These are phyloP conservation scores for Nymphalis c-album DNA, from an alignment of 2,888 invertebrate species.

Conservation along the genomic window DNA sequence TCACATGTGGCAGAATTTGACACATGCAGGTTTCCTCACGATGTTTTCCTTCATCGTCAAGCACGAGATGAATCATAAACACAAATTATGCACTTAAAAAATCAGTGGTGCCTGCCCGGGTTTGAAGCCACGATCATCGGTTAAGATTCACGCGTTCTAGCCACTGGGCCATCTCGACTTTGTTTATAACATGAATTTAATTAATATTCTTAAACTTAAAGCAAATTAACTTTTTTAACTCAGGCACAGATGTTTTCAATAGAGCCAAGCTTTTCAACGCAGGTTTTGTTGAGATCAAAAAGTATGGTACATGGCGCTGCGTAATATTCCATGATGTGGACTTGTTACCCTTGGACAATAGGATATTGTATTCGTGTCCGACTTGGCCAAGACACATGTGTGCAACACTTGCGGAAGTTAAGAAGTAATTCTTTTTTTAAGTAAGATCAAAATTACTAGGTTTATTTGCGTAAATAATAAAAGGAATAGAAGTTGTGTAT, in stretches of 20 bases:
- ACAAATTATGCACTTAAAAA: no score
- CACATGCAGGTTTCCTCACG: no score
- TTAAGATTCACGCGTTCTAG: no score
- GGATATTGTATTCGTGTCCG: constrained; percentile 93
- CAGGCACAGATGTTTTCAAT: constrained; percentile 84
- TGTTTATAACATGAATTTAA: no score
- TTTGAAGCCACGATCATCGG: no score
- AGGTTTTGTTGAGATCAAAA: constrained; percentile 92
- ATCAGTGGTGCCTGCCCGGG: no score
- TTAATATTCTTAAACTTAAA: no score
- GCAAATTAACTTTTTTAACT: neutral
- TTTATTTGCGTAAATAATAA: neutral
- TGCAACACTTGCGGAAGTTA: constrained; percentile 63
- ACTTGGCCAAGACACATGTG: constrained; percentile 94
- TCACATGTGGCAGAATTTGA: no score
- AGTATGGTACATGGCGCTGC: constrained; percentile 86
- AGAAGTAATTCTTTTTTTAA: constrained; percentile 31
- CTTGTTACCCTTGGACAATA: constrained; percentile 91
- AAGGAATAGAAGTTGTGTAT: no score
- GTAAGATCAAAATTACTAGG: neutral
- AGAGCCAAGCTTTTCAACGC: constrained; percentile 96
- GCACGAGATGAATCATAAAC: no score
- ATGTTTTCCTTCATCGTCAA: no score
- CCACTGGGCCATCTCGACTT: no score
- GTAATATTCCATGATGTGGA: constrained; percentile 97